Conservation (phyloP, 2,113 vertebrate genomes). For the Climacteris rufus region DNA sequence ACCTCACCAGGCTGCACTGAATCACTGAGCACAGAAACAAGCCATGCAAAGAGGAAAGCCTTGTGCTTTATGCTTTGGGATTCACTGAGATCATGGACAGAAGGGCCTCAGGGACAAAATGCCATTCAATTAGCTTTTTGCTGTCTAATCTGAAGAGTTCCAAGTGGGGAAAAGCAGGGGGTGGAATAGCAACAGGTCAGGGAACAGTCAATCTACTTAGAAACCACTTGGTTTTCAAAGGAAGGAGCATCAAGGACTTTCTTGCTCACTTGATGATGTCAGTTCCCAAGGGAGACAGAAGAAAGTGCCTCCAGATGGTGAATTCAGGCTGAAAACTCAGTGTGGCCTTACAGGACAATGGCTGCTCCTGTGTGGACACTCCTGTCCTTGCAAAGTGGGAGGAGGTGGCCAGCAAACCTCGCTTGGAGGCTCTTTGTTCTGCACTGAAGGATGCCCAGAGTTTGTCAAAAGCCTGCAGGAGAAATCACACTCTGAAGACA, state of each 20-base stretch:
- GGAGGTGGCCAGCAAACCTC: not conserved
- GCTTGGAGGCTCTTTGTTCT: not conserved
- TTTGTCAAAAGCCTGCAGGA: not conserved
- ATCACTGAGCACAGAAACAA: not conserved
- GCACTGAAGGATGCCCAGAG: not conserved
- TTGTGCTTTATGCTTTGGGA: not conserved
- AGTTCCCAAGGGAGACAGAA: not conserved
- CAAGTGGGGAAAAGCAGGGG: not conserved
- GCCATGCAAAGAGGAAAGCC: not conserved
- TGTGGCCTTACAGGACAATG: not conserved
- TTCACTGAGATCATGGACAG: not conserved
- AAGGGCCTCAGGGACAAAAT: not conserved
- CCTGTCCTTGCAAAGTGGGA: not conserved
- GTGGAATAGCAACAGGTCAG: not conserved
- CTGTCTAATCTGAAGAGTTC: not conserved
- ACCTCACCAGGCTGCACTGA: not conserved
- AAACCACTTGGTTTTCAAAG: not conserved
- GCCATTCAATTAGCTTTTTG: not conserved
- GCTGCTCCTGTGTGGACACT: too few species aligned
- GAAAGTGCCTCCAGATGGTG: not conserved
- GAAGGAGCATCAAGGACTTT: not conserved
- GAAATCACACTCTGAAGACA: not conserved
- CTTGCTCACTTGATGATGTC: not conserved
- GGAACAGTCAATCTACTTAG: not conserved
- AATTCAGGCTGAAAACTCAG: not conserved